Conservation (phyloP, 2,888 invertebrate genomes). For the Patella ulyssiponensis region DNA sequence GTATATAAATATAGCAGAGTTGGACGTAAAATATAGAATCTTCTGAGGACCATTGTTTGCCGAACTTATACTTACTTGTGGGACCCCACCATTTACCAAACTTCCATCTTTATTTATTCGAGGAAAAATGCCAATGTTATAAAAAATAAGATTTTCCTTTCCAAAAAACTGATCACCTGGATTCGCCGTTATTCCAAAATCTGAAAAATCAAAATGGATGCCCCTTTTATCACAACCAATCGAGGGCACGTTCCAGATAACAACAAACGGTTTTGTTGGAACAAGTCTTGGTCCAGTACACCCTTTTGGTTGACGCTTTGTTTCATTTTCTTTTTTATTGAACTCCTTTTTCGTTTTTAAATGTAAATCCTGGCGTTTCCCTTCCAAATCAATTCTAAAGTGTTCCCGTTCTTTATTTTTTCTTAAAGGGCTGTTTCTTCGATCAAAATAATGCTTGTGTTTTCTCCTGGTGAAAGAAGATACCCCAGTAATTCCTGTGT, state of each 20-base stretch:
- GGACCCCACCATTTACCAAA: slow-evolving; percentile 42
- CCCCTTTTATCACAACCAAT: slow-evolving; percentile 41
- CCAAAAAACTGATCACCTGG: slow-evolving; percentile 48
- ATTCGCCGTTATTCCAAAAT: slow-evolving; percentile 57
- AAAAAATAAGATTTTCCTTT: slow-evolving; percentile 52
- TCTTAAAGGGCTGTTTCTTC: too few relatives aligned
- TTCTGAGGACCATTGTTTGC: not conserved
- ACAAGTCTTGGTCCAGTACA: slow-evolving; percentile 31
- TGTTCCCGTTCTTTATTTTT: too few relatives aligned
- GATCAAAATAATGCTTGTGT: too few relatives aligned
- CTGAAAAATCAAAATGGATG: slow-evolving; percentile 45
- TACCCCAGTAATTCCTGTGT: too few relatives aligned
- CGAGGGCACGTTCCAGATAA: slow-evolving; percentile 58
- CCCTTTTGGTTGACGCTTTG: too few relatives aligned
- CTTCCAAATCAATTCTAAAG: too few relatives aligned
- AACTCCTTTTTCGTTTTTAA: too few relatives aligned
- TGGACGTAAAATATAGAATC: not conserved
- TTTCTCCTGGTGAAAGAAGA: too few relatives aligned
- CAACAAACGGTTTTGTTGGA: slow-evolving; percentile 43
- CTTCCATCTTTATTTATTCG: not conserved
- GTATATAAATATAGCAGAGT: too few relatives aligned
- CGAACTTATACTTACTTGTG: slow-evolving; percentile 39
- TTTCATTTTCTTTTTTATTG: too few relatives aligned
- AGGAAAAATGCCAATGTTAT: slow-evolving; percentile 44
- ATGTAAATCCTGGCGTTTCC: too few relatives aligned